A percentile compares a stretch with the other conserved stretches of the same genome.
These are phyloP conservation scores for Lontra canadensis DNA, from an alignment of 2,113 vertebrate species.

Conservation along the genomic window DNA sequence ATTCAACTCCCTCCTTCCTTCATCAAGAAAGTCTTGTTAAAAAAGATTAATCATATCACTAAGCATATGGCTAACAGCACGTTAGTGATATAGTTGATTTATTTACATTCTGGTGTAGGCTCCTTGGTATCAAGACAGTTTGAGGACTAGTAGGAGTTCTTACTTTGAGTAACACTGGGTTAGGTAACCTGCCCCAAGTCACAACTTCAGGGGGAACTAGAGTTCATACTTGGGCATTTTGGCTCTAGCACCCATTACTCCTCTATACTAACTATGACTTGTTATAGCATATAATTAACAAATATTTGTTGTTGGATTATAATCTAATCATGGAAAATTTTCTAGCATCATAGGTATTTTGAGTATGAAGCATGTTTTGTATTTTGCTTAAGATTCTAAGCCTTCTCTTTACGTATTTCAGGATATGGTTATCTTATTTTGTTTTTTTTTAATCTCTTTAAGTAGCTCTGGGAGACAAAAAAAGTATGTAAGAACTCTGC, in stretches of 20 bases:
- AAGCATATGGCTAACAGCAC: background rate
- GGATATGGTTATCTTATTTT: slow-evolving; percentile 24
- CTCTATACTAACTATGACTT: background rate
- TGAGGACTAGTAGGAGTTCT: background rate
- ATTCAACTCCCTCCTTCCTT: background rate
- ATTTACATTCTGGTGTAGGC: background rate
- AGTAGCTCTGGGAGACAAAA: slow-evolving; percentile 95
- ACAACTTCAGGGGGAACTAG: background rate
- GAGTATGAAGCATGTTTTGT: slow-evolving; percentile 36
- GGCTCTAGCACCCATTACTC: background rate
- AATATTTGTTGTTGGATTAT: slow-evolving; percentile 46
- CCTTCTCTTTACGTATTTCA: slow-evolving; percentile 15
- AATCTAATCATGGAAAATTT: slow-evolving; percentile 7
- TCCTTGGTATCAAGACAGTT: background rate
- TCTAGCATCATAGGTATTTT: slow-evolving; percentile 26
- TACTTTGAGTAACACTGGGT: background rate
- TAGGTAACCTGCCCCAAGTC: background rate
- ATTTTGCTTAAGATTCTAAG: slow-evolving; percentile 26
- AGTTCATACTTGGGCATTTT: slow-evolving; percentile 13
- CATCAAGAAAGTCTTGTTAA: background rate
- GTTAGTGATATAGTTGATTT: background rate
- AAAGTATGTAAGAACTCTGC: slow-evolving; percentile 93
- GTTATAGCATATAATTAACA: slow-evolving; percentile 16
- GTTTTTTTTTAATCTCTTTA: slow-evolving; percentile 61
- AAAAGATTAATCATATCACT: background rate